These are phyloP conservation scores for Brachionus asplanchnoidis DNA, from an alignment of 1,140 invertebrate species.

Conservation along the genomic window DNA sequence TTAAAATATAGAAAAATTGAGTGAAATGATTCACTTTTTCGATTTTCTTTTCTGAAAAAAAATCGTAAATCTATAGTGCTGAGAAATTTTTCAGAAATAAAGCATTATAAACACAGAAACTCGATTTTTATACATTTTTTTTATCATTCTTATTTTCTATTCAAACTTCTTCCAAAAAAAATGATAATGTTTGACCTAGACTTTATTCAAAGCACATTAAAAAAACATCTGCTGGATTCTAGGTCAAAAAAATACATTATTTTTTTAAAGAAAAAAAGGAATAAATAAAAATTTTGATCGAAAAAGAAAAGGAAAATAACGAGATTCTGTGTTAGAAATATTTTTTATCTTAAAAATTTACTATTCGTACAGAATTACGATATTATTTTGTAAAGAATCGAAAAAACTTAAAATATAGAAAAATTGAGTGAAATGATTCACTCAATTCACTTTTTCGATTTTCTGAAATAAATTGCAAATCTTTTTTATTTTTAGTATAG, in stretches of 20 bases:
- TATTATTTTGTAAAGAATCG: background rate
- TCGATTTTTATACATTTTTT: too few species aligned
- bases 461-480: background rate
- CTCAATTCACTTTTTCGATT: background rate
- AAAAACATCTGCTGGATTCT: background rate
- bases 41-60: too few species aligned
- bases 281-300: background rate
- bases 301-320: background rate
- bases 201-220: background rate
- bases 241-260: background rate
- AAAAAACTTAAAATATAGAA: background rate
- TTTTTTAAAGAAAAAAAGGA: background rate
- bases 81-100: too few species aligned
- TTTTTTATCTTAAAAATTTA: background rate
- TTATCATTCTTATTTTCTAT: too few species aligned
- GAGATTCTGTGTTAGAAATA: background rate
- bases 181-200: background rate
- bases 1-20: background rate
- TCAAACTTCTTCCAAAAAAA: too few species aligned
- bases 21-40: background rate
- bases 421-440: background rate
- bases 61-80: too few species aligned
- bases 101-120: too few species aligned
- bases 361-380: background rate
- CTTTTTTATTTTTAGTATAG: background rate